Conservation (phyloP, 1,140 invertebrate genomes). For the Apis laboriosa region DNA sequence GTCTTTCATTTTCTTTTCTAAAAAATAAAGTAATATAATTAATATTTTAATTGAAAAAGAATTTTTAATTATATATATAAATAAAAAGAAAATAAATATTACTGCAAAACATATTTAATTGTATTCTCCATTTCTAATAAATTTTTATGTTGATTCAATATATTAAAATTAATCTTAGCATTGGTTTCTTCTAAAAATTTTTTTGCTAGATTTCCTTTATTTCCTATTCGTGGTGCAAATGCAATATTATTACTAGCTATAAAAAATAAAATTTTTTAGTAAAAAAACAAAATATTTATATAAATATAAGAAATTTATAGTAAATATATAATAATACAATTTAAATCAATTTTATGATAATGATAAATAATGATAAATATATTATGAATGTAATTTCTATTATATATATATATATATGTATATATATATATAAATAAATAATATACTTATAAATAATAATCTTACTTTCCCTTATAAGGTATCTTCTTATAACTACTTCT, state of each 20-base stretch:
- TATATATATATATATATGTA: too few relatives aligned
- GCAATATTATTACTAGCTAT: constrained; percentile 45
- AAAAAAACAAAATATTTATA: neutral
- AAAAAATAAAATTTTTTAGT: constrained; percentile 30
- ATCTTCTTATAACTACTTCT: constrained; percentile 62
- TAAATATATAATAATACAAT: constrained; percentile 21
- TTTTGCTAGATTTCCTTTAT: constrained; percentile 53
- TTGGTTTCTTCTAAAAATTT: constrained; percentile 57
- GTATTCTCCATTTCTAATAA: constrained; percentile 50
- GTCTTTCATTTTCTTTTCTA: constrained; percentile 55
- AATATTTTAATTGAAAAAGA: constrained; percentile 9
- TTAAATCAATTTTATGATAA: constrained; percentile 3
- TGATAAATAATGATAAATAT: constrained; percentile 17
- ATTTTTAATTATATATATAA: neutral
- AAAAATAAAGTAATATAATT: constrained; percentile 31
- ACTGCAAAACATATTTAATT: constrained; percentile 53
- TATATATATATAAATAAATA: too few relatives aligned
- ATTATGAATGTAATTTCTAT: neutral
- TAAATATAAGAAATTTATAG: constrained; percentile 12
- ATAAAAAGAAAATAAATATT: constrained; percentile 41
- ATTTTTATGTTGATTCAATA: constrained; percentile 40
- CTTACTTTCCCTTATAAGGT: constrained; percentile 59
- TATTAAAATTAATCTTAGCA: constrained; percentile 27
- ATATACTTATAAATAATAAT: neutral
- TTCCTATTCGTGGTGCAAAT: constrained; percentile 52